Evolutionary conservation across 2,888 invertebrate species (phyloP).

Genomic region (Germaria angustata): DNA sequence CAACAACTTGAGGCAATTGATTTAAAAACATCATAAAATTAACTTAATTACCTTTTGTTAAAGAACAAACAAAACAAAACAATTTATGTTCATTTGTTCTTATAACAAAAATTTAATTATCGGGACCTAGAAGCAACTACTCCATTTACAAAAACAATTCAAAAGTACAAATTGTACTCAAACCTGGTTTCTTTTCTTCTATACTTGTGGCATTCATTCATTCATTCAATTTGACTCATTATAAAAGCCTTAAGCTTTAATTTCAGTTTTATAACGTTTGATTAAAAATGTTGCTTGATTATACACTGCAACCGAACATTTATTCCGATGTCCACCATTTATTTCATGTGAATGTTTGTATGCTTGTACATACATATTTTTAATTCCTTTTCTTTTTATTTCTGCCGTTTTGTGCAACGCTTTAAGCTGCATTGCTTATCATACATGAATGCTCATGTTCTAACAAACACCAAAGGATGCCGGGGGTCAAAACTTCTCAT

Average conservation of each 20-base stretch:
- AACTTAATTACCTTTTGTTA: conserved; percentile 63
- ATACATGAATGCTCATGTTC: conserved; percentile 23
- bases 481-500: conserved; percentile 49
- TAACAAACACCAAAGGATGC: conserved; percentile 2
- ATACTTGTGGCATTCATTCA: conserved; percentile 8
- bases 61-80: conserved; percentile 56
- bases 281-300: conserved; percentile 64
- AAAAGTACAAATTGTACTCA: neutral
- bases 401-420: conserved; percentile 33
- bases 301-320: conserved; percentile 25
- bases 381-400: neutral
- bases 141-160: neutral
- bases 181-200: neutral
- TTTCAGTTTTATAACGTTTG: conserved; percentile 62
- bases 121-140: conserved; percentile 17
- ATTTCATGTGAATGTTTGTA: neutral
- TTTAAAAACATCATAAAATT: conserved; percentile 66
- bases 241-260: conserved; percentile 59
- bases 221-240: conserved; percentile 35
- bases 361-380: neutral
- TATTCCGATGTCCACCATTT: conserved; percentile 8
- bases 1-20: conserved; percentile 63
- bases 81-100: conserved; percentile 46
- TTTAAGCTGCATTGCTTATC: conserved; percentile 45
- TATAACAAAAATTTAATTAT: conserved; percentile 41